Conservation (phyloP, 2,797 vertebrate genomes). For the Eidolon dupreanum region DNA sequence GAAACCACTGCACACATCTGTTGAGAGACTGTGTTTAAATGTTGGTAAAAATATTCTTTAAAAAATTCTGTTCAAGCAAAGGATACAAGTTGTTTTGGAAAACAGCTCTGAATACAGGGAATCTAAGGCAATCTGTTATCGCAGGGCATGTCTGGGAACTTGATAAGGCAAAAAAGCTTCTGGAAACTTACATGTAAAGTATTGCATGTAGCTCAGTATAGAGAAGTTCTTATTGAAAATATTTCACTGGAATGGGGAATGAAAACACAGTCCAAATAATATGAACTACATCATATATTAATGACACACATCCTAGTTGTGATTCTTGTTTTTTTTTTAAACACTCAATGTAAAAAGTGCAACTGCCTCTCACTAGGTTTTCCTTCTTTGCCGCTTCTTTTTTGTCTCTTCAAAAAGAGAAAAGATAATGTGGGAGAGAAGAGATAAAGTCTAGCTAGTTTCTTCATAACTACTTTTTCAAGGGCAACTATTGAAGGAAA, state of each 20-base stretch:
- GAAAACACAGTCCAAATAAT: not conserved
- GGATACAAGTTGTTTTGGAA: conserved; percentile 1
- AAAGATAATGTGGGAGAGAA: not conserved
- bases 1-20: conserved; percentile 9
- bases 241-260: not conserved
- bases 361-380: not conserved
- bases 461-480: not conserved
- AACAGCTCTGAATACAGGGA: conserved; percentile 16
- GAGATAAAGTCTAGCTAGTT: not conserved
- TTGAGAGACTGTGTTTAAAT: conserved; percentile 31
- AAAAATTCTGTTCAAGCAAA: conserved; percentile 37
- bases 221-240: not conserved
- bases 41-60: not conserved
- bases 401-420: not conserved
- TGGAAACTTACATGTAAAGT: not conserved
- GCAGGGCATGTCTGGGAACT: not conserved
- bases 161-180: conserved; percentile 13
- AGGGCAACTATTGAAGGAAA: not conserved
- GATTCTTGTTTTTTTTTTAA: not conserved
- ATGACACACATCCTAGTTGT: not conserved
- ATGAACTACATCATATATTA: not conserved
- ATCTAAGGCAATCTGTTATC: not conserved
- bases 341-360: not conserved
- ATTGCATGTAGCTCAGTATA: not conserved
- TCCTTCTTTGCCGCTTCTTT: not conserved